These are phyloP conservation scores for Tiliqua scincoides DNA, from an alignment of 2,113 vertebrate genomes.

Conservation along the genomic window DNA sequence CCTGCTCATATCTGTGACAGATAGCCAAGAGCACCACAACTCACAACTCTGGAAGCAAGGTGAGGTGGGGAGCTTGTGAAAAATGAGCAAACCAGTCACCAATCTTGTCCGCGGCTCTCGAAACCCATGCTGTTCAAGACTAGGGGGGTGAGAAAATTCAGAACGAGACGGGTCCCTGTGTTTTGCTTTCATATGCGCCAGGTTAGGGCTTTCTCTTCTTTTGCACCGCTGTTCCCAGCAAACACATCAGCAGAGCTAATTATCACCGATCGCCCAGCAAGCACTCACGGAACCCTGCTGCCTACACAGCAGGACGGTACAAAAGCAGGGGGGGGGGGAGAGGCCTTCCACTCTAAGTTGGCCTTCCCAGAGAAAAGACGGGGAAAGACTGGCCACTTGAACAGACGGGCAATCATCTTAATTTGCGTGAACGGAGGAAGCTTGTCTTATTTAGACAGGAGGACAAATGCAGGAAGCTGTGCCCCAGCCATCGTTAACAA, in stretches of 20 bases:
- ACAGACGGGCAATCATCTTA: conserved; percentile 42
- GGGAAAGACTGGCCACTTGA: conserved; percentile 36
- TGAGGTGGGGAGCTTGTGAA: not conserved
- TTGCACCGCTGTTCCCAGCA: conserved; percentile 24
- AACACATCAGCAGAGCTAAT: conserved; percentile 61
- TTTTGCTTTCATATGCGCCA: conserved; percentile 18
- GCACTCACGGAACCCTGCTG: conserved; percentile 39
- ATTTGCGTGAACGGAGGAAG: conserved; percentile 41
- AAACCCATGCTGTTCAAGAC: conserved; percentile 4
- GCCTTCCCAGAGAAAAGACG: conserved; percentile 39
- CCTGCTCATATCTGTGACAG: conserved; percentile 58
- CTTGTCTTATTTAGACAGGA: conserved; percentile 27
- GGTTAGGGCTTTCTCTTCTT: conserved; percentile 46
- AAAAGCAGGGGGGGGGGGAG: too few species aligned
- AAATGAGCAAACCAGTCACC: not conserved
- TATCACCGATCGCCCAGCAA: conserved; percentile 45
- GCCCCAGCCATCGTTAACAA: not conserved
- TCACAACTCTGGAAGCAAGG: conserved; percentile 45
- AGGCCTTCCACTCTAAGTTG: conserved; percentile 28
- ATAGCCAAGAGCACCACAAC: conserved; percentile 62
- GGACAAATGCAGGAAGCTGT: not conserved
- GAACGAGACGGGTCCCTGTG: conserved; percentile 38
- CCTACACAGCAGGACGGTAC: conserved; percentile 40
- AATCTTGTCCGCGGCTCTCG: conserved; percentile 30
- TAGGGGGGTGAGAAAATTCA: conserved; percentile 7